Percentiles rank a stretch among this genome's conserved stretches.
Evolutionary conservation across 2,797 vertebrate species (phyloP).

Genomic region (Halcyon badia): DNA sequence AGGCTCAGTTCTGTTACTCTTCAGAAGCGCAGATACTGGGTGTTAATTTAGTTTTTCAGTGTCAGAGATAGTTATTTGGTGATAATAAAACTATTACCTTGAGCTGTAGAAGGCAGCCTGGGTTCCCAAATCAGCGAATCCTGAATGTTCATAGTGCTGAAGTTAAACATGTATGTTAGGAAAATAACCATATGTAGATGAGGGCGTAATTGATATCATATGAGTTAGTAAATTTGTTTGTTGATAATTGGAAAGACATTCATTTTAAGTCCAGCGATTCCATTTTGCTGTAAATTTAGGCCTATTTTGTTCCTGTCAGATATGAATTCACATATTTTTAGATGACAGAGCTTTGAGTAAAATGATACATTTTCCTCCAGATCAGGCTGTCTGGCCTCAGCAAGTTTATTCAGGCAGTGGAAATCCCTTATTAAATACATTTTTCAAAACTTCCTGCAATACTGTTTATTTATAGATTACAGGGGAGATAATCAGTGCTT

Average conservation of each 20-base stretch:
- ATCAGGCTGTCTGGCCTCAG: constrained; percentile 67
- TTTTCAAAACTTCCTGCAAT: constrained; percentile 77
- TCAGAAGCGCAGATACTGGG: background rate
- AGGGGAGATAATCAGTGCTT: constrained; percentile 74
- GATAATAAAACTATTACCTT: background rate
- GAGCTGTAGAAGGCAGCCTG: background rate
- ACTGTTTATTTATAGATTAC: constrained; percentile 78
- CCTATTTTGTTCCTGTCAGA: constrained; percentile 41
- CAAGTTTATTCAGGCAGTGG: constrained; percentile 76
- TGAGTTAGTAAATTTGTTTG: background rate
- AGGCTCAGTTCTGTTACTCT: background rate
- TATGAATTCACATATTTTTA: background rate
- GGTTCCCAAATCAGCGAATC: accelerated
- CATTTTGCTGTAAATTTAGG: constrained; percentile 37
- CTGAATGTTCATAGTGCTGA: background rate
- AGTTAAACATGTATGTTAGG: background rate
- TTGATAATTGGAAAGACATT: background rate
- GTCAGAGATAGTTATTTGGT: background rate
- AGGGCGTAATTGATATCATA: background rate
- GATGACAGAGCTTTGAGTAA: constrained; percentile 57
- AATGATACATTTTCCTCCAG: constrained; percentile 69
- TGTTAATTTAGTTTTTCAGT: background rate
- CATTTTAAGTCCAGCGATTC: background rate
- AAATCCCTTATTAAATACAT: constrained; percentile 81
- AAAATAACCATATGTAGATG: background rate